These are phyloP conservation scores for Cyrtorhinus lividipennis DNA, from an alignment of 1,140 invertebrate genomes.

Conservation along the genomic window DNA sequence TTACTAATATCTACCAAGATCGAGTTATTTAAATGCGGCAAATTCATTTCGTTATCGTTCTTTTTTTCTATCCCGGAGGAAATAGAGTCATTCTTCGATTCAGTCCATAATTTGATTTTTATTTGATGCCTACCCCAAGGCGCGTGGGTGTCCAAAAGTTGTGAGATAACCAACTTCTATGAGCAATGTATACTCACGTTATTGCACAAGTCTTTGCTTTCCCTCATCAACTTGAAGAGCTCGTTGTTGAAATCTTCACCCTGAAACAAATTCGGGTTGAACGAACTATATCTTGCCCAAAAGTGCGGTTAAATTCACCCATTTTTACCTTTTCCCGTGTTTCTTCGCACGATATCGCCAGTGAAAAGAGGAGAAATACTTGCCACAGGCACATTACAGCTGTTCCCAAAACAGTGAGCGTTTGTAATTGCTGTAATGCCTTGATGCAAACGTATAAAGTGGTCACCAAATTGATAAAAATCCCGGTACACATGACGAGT, in stretches of 20 bases:
- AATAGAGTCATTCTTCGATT: no score
- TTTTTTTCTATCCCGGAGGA: no score
- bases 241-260: slow-evolving; percentile 13
- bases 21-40: no score
- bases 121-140: no score
- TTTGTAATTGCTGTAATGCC: not conserved
- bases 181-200: slow-evolving; percentile 12
- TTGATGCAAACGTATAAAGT: slow-evolving; percentile 9
- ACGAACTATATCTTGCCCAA: not conserved
- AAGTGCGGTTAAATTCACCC: not conserved
- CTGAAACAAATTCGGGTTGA: slow-evolving; percentile 10
- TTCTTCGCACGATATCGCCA: slow-evolving; percentile 9
- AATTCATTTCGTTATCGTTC: no score
- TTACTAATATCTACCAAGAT: no score
- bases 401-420: slow-evolving; percentile 1
- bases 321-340: slow-evolving; percentile 1
- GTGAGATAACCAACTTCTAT: no score
- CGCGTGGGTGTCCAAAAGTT: no score
- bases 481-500: slow-evolving; percentile 9
- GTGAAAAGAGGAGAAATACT: slow-evolving; percentile 1
- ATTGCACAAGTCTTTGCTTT: slow-evolving; percentile 16
- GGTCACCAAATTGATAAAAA: slow-evolving; percentile 3
- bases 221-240: slow-evolving; percentile 15
- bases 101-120: no score
- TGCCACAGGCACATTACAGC: slow-evolving; percentile 3